A percentile compares a stretch with the other conserved stretches of the same genome.
These are phyloP conservation scores for Larimichthys polyactis DNA, from an alignment of 2,113 vertebrate species.

Conservation along the genomic window DNA sequence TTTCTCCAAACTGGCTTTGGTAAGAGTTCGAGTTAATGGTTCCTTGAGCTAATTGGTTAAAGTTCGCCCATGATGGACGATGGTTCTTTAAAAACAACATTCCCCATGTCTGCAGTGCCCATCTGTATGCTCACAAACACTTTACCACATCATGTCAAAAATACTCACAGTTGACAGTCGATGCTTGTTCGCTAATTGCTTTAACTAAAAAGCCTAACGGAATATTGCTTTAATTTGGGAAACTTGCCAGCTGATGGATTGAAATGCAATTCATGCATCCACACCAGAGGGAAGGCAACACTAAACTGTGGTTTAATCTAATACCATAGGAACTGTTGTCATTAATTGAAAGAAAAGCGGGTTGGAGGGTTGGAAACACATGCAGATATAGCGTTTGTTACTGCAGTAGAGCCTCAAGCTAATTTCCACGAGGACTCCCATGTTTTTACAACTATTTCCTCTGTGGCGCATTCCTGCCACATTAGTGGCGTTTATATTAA, in stretches of 20 bases:
- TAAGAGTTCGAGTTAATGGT: too few relatives aligned
- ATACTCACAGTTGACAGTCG: neutral
- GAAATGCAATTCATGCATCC: neutral
- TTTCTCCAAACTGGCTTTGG: too few relatives aligned
- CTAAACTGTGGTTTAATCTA: neutral
- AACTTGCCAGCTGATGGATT: neutral
- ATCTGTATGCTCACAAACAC: neutral
- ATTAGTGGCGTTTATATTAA: conserved; percentile 41
- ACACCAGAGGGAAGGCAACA: neutral
- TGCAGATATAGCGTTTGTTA: conserved; percentile 14
- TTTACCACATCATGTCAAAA: neutral
- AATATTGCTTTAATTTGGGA: neutral
- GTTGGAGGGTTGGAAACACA: neutral
- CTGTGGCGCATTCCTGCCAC: conserved; percentile 30
- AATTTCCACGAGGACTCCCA: conserved; percentile 9
- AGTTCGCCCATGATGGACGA: too few relatives aligned
- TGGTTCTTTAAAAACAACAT: neutral
- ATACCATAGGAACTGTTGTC: neutral
- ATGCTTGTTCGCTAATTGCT: neutral
- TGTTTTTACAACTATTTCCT: conserved; percentile 12
- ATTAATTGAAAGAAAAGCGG: neutral
- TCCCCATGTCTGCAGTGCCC: neutral
- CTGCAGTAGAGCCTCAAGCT: conserved; percentile 42
- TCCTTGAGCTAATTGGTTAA: too few relatives aligned
- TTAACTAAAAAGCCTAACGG: neutral